Base-by-base conservation (phyloP, 2,797 vertebrate species). In the Tokudaia muenninki region DNA sequence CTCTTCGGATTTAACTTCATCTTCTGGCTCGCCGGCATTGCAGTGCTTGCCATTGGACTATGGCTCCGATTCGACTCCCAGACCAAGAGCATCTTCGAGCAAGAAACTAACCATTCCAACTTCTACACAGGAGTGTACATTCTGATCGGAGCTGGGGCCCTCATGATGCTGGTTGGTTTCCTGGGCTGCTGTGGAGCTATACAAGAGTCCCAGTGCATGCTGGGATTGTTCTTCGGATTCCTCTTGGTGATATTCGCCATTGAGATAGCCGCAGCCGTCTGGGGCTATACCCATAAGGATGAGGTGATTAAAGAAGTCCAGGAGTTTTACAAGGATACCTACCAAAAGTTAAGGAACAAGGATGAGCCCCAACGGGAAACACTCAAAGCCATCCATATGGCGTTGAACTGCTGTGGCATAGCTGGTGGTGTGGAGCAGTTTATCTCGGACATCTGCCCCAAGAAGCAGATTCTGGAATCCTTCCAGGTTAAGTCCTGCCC, bases 151-250 rank as follows among this genome's bases (percentile, higher is more conserved):
- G 99, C 99, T 24, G 99, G 99, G 59, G 99, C 99, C 2, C 98
- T 99, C 96, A 99, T 99, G 99, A 99, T 99, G 99, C 97, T 99
- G 67, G 99, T 99, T 98, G 99, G 99, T 1, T 99, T 99, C 98
- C 98, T 99, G 95, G 99, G 99, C 97, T 99, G 99, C 96, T 99
- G 99, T 92, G 99, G 99, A 29, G 99, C 99, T 1, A 99, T 99
- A 96, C 99, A 99, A 97, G 99, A 99, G 95, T 99, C 99, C 4
- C 99, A 99, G 1, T 99, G 99, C 98, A 99, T 99, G 99, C 99
- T 99, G 97, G 99, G 99, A 97, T 97, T 99, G 99, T 99, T 99
- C 98, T 99, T 99, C 97, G 97, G 98, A 98, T 99, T 99, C 98
- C 99, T 99, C 82, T 98, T 99, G 6, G 98, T 99, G 98, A 99